Percentiles rank a stretch among this genome's conserved stretches.
Conservation (phyloP, 2,113 vertebrate genomes). For the Psammodynastes pulverulentus region DNA sequence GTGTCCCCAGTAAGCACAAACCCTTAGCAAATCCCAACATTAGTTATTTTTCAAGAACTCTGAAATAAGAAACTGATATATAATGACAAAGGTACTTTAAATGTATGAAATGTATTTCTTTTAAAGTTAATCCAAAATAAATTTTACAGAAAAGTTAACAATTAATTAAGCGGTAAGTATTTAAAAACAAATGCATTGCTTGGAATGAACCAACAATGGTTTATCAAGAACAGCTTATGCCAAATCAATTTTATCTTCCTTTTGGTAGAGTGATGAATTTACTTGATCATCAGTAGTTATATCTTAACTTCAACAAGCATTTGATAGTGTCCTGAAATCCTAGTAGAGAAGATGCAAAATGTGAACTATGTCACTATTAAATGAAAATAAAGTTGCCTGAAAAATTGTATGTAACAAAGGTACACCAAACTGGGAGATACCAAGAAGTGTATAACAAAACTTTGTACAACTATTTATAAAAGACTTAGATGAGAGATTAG, state of each 20-base stretch:
- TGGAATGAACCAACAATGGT: not conserved
- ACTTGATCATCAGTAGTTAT: not conserved
- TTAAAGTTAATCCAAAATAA: not conserved
- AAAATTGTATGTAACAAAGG: not conserved
- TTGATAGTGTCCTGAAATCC: not conserved
- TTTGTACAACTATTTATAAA: not conserved
- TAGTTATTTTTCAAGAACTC: not conserved
- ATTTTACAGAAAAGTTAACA: not conserved
- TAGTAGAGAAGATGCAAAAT: not conserved
- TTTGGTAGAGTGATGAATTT: not conserved
- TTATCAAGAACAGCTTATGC: not conserved
- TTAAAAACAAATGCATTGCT: not conserved
- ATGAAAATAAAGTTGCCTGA: not conserved
- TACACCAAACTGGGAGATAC: not conserved
- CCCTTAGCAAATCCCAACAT: no score
- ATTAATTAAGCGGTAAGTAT: not conserved
- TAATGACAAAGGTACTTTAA: not conserved
- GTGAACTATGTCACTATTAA: not conserved
- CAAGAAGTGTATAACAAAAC: not conserved
- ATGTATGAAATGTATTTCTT: not conserved
- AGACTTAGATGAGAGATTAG: not conserved
- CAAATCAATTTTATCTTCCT: not conserved
- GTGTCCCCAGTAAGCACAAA: no score
- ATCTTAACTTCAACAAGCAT: not conserved
- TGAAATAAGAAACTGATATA: not conserved